These are phyloP conservation scores for Elaphurus davidianus DNA, from an alignment of 2,113 vertebrate species.

Conservation along the genomic window DNA sequence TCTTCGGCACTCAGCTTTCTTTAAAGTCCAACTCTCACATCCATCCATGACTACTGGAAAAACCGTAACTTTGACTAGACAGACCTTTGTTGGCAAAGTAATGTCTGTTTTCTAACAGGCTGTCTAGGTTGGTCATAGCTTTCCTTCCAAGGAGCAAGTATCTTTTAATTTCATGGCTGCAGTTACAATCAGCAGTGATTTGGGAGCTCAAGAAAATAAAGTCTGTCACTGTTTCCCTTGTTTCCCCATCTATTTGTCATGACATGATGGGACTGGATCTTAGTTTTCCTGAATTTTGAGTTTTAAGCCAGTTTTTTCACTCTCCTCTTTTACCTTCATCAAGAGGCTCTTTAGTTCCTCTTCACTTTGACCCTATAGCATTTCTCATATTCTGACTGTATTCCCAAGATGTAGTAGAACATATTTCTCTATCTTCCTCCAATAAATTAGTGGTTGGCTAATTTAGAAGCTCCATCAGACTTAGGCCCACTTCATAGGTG, in stretches of 20 bases:
- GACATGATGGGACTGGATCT: not conserved
- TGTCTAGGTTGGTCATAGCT: not conserved
- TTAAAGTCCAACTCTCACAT: not conserved
- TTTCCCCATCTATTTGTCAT: not conserved
- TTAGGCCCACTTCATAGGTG: not conserved
- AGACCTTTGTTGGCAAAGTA: not conserved
- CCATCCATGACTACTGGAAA: not conserved
- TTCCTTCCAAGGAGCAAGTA: not conserved
- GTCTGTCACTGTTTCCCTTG: not conserved
- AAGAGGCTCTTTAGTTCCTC: not conserved
- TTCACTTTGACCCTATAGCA: not conserved
- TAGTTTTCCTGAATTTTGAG: not conserved
- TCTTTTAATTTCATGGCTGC: not conserved
- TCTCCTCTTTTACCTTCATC: not conserved
- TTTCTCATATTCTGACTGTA: not conserved
- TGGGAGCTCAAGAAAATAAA: not conserved
- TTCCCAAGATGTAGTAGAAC: not conserved
- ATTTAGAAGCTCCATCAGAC: not conserved
- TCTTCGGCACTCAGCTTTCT: not conserved
- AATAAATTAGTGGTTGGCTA: not conserved
- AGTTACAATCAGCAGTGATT: not conserved
- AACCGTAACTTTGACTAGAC: not conserved
- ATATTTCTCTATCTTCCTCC: not conserved
- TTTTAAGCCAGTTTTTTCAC: not conserved
- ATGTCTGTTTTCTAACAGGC: not conserved